phyloP scores from a whole-genome alignment of 2,113 vertebrate genomes.

The Ceratotherium simum region DNA sequence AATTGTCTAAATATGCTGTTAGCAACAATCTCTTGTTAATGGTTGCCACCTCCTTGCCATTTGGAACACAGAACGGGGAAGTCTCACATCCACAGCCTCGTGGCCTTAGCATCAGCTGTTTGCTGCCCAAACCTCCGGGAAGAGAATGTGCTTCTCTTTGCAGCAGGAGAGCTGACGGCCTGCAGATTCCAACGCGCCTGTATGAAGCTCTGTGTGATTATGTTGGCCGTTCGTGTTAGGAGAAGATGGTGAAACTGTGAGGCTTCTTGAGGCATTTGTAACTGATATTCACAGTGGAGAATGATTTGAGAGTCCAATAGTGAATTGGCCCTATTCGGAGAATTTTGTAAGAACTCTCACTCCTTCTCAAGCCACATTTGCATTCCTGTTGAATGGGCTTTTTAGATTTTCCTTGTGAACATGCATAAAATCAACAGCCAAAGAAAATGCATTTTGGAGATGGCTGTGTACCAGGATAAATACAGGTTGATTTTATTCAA shows the following conservation, averaged over 20 bases:
- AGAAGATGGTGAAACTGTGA: slow-evolving; percentile 47
- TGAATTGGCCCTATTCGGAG: neutral
- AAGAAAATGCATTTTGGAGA: slow-evolving; percentile 67
- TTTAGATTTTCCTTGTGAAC: slow-evolving; percentile 59
- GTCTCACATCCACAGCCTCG: neutral
- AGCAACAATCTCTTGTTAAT: slow-evolving; percentile 71
- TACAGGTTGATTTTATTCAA: slow-evolving; percentile 51
- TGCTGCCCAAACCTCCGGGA: neutral
- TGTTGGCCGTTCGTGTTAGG: neutral
- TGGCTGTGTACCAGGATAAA: slow-evolving; percentile 62
- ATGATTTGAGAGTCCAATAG: slow-evolving; percentile 51
- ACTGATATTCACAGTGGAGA: slow-evolving; percentile 69
- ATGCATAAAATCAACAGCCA: slow-evolving; percentile 56
- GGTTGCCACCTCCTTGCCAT: slow-evolving; percentile 69
- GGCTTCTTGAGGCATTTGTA: slow-evolving; percentile 11
- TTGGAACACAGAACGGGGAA: slow-evolving; percentile 25
- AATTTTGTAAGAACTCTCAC: neutral
- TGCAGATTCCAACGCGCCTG: neutral
- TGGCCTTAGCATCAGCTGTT: neutral
- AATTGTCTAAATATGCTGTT: slow-evolving; percentile 66
- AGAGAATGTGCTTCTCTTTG: neutral
- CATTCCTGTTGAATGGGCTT: slow-evolving; percentile 62
- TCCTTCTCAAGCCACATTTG: slow-evolving; percentile 45
- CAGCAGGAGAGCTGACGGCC: neutral
- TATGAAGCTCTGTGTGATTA: neutral